These are phyloP conservation scores for Drepana arcuata DNA, from an alignment of 1,140 invertebrate genomes.

Conservation along the genomic window DNA sequence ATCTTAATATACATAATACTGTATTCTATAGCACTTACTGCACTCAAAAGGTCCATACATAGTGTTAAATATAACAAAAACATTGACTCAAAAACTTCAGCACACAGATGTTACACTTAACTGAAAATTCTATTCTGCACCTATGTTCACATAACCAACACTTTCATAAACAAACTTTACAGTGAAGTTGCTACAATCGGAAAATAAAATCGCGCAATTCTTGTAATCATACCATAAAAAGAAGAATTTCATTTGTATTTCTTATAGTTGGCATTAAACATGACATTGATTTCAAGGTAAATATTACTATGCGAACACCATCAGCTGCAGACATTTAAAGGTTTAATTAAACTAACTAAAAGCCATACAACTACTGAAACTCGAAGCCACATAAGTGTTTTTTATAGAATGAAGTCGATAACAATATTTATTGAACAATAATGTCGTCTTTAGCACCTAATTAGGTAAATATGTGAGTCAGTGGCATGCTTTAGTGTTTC, in stretches of 20 bases:
- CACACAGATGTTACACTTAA: conserved; percentile 37
- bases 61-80: conserved; percentile 22
- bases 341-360: no score
- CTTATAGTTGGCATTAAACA: no score
- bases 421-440: conserved; percentile 9
- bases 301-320: background rate
- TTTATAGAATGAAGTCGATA: background rate
- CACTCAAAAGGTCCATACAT: conserved; percentile 48
- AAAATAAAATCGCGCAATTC: conserved; percentile 14
- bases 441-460: conserved; percentile 14
- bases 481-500: conserved; percentile 18
- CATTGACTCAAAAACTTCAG: conserved; percentile 16
- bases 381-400: conserved; percentile 28
- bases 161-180: conserved; percentile 20
- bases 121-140: conserved; percentile 47
- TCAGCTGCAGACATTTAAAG: no score
- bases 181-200: conserved; percentile 37
- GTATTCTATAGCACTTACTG: conserved; percentile 41
- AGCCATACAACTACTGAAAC: no score
- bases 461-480: conserved; percentile 24
- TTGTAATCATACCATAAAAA: no score
- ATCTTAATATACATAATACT: no score
- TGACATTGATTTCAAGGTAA: background rate
- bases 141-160: conserved; percentile 44
- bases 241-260: no score